Evolutionary conservation across 2,888 invertebrate species (phyloP), one percentile per base, ranked within the genome.

Genomic region (Drosophila paranaensis): DNA sequence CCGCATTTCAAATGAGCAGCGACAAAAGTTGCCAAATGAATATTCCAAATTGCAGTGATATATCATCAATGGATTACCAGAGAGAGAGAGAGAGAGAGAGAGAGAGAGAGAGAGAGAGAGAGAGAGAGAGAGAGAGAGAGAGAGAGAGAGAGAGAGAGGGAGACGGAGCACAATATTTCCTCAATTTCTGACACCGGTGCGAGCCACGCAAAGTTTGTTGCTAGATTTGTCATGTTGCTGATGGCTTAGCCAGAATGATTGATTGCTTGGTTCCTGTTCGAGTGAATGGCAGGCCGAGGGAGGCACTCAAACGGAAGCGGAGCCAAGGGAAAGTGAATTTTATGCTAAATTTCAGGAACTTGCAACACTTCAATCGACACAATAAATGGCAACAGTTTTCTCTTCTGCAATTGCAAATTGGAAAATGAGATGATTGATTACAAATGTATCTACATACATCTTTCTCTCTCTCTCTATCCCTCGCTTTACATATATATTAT

Each of bases 151-250:
- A 13, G 5, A 14, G 9, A n/a, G 6, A 11, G 11, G 9, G 27
- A 35, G 43, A n/a, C 27, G n/a, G 30, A 30, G 50, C 33, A 33
- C 25, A 39, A 53, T 56, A 48, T 45, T 65, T 51, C 51, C 25
- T 51, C 35, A 46, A 35, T 39, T 30, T 39, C 39, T 54, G 46
- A 57, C 56, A 71, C 53, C 60, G 67, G 53, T 67, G 62, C 60
- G 62, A 67, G 73, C 72, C 84, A 75, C 89, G 76, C 85, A 77
- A 82, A 80, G 70, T 78, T 77, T 74, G 72, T 82, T 79, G 71
- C 85, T 82, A 78, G 72, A 77, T 87, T 87, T 87, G 86, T 87
- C 88, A 82, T 87, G 75, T 82, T 86, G 68, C 81, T 76, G 89
- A 81, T 76, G 87, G 79, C 39, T 82, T 77, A 65, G 64, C 69